A percentile compares a stretch with the other conserved stretches of the same genome.
Evolutionary conservation across 2,113 vertebrate species (phyloP).

Genomic region (Riparia riparia): DNA sequence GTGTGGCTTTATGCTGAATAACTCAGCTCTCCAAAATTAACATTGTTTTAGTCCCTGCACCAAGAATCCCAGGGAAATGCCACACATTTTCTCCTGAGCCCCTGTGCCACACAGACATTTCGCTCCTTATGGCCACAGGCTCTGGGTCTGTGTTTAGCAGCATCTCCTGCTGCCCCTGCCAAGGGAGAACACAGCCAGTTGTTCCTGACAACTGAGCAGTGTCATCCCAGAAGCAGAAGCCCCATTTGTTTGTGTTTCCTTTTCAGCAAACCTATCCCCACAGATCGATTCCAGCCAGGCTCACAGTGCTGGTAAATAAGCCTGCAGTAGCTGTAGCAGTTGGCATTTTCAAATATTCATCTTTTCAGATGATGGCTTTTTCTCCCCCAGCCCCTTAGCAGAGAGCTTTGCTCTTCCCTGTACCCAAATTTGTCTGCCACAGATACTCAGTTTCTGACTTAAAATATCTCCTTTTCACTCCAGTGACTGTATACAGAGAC

Average conservation of each 20-base stretch:
- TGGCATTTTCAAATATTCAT: slow-evolving; percentile 66
- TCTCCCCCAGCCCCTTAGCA: neutral
- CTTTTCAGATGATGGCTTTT: slow-evolving; percentile 4
- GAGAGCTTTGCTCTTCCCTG: neutral
- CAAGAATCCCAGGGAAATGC: neutral
- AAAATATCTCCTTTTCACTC: neutral
- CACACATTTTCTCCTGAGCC: neutral
- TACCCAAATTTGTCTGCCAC: neutral
- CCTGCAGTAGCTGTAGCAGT: neutral
- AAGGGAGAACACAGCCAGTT: neutral
- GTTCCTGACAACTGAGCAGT: neutral
- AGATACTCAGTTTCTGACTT: neutral
- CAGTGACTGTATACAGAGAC: neutral
- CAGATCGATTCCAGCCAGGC: neutral
- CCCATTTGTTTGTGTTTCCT: neutral
- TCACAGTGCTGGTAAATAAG: neutral
- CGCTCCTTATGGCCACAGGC: neutral
- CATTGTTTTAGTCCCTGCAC: neutral
- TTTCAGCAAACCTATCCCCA: slow-evolving; percentile 13
- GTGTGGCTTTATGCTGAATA: neutral
- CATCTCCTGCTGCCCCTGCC: neutral
- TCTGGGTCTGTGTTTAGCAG: neutral
- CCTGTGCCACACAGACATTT: neutral
- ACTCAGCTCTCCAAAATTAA: neutral
- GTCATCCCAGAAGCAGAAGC: slow-evolving; percentile 5